phyloP scores from a whole-genome alignment of 2,888 invertebrate genomes.

The Loripinus fragilis region DNA sequence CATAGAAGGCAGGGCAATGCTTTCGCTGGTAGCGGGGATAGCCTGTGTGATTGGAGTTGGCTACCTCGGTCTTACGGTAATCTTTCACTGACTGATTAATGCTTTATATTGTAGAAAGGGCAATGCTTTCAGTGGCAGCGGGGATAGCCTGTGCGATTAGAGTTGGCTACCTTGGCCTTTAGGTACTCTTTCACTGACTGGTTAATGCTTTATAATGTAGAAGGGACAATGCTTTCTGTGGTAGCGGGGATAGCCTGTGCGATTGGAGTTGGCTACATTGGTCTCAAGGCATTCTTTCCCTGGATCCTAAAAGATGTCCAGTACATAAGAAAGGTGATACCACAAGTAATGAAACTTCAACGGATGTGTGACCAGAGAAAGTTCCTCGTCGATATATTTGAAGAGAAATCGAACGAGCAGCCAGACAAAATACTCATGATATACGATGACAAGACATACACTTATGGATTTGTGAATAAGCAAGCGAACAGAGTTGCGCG shows the following conservation, averaged over 20 bases:
- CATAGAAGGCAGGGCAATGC: no score
- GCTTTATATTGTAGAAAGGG: no score
- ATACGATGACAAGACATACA: conserved; percentile 75
- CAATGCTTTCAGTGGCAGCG: no score
- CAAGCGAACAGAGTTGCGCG: conserved; percentile 79
- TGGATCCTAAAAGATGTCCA: background rate
- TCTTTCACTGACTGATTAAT: no score
- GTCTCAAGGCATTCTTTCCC: background rate
- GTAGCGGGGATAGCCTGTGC: background rate
- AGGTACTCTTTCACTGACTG: no score
- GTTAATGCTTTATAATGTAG: no score
- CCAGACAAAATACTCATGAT: conserved; percentile 73
- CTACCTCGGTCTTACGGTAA: no score
- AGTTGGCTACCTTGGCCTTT: no score
- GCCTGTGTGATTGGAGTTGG: no score
- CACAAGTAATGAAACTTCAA: background rate
- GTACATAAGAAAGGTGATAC: background rate
- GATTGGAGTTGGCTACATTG: background rate
- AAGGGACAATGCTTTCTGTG: background rate
- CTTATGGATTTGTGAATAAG: conserved; percentile 74
- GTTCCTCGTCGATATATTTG: conserved; percentile 65
- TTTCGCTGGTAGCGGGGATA: no score
- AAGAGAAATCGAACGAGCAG: conserved; percentile 61
- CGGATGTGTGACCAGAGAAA: background rate
- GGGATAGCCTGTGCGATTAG: no score